Evolutionary conservation across 2,888 invertebrate genomes (phyloP), one percentile per base, ranked within the genome.

Genomic region (Luffia ferchaultella): DNA sequence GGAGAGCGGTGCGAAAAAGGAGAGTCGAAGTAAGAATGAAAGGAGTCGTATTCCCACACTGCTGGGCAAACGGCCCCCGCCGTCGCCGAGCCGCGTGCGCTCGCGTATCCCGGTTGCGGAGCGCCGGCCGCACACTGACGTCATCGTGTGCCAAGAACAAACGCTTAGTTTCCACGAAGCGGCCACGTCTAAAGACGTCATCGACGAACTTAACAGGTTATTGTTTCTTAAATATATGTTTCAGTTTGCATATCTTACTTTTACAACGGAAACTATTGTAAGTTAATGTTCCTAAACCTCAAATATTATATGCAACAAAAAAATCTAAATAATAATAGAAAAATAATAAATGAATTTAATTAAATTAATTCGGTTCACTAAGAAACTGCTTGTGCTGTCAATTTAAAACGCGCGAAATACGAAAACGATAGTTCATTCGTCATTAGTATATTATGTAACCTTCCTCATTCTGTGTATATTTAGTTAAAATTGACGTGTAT

Each of bases 161-260:
- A 87, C 87, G 7, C 70, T 90, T 52, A 90, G 90, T 72, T 91
- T 91, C 64, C 90, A 90, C 61, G 90, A 91, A 63, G 85, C 89
- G 54, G 90, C 91, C 15, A 90, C 91, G 41, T 90, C 90, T 44
- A 91, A 91, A 64, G 91, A 91, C 65, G 90, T 91, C 50, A 91
- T 92, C 58, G 91, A 91, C 61, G 91, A 91, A 63, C 76, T 92
- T 16, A 91, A 91, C 66, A 85, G 85, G 85, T 80, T 53, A 63
- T 50, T 48, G 40, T 47, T 43, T 16, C 43, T 49, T n/a, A 50
- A 44, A 43, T 50, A 45, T 5, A 18, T 9, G n/a, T 17, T 45
- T 7, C 16, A 15, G 1, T 45, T n/a, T 1, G 15, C 30, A n/a
- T 9, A 15, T 20, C 30, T 16, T 18, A n/a, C 19, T 12, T 15